Conservation (phyloP, 2,113 vertebrate species). For the Xenopus tropicalis region DNA sequence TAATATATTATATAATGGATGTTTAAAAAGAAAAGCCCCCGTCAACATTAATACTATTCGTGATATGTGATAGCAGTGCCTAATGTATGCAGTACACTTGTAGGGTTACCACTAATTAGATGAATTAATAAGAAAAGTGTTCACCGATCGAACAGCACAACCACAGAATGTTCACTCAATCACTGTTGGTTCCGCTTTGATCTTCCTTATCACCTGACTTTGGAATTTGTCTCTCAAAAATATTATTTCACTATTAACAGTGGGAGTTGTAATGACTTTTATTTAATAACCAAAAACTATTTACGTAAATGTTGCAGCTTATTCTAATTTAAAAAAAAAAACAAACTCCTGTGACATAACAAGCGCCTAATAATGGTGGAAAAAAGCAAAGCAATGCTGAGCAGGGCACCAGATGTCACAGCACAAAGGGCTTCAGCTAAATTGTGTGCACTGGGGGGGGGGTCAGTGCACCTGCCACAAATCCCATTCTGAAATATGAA, state of each 20-base stretch:
- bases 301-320: slow-evolving; percentile 4
- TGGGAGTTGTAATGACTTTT: background rate
- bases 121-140: slow-evolving; percentile 1
- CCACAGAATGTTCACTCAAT: too few species aligned
- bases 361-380: slow-evolving; percentile 30
- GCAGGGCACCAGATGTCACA: slow-evolving; percentile 43
- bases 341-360: slow-evolving; percentile 34
- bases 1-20: too few species aligned
- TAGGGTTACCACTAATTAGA: slow-evolving; percentile 6
- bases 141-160: too few species aligned
- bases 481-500: slow-evolving; percentile 37
- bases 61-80: background rate
- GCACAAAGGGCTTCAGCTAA: slow-evolving; percentile 41
- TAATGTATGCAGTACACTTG: background rate
- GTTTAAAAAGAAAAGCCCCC: too few species aligned
- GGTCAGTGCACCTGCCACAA: slow-evolving; percentile 41
- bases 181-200: too few species aligned
- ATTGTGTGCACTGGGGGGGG: slow-evolving; percentile 25
- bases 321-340: slow-evolving; percentile 3
- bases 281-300: background rate
- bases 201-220: too few species aligned
- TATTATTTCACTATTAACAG: background rate
- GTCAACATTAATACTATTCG: background rate
- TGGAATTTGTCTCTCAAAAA: too few species aligned
- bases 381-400: slow-evolving; percentile 22